Base-by-base conservation (phyloP, 2,113 vertebrate species). In the Gambusia holbrooki region DNA sequence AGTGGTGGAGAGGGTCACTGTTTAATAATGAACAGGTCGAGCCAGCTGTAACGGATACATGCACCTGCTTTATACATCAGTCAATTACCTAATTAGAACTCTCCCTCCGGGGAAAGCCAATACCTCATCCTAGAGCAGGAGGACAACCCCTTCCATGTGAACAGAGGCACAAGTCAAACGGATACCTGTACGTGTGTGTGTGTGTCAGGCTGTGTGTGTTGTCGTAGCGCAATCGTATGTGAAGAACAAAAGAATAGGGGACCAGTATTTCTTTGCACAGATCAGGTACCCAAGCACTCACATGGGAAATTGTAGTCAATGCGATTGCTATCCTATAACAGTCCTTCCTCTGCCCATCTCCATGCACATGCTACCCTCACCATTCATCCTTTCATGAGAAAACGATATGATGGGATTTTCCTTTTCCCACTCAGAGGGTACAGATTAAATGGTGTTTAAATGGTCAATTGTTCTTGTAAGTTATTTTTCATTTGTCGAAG, bases 71-170 rank as follows among this genome's bases (percentile, higher is more conserved):
- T 93, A 92, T 90, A 91, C 91, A 87, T 93, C 94, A 93, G 93
- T 95, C 94, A 95, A 94, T 95, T 94, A 94, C 93, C 93, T 95
- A 94, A 95, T 95, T 95, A 94, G 91, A 94, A 88, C 74, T 80
- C 83, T 94, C 94, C 94, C 93, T 89, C 89, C 86, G 94, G 94
- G 90, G 94, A 91, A 94, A 94, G 92, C 82, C 88, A 93, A 95
- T 95, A 93, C 93, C 83, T 87, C 69, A 79, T 84, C 79, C 87
- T 82, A 81, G 78, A 86, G 83, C 74, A 70, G 71, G 73, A 87
- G 87, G 87, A 83, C 92, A 85, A 85, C 83, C 84, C 86, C 69
- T 89, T 92, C 87, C 87, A 90, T 93, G 93, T 91, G 91, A 92
- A 93, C 88, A 76, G 90, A 88, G 85, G 84, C 28, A 37, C 70